These are phyloP conservation scores for Smittia sp. DNA, from an alignment of 2,888 invertebrate genomes.

Conservation along the genomic window DNA sequence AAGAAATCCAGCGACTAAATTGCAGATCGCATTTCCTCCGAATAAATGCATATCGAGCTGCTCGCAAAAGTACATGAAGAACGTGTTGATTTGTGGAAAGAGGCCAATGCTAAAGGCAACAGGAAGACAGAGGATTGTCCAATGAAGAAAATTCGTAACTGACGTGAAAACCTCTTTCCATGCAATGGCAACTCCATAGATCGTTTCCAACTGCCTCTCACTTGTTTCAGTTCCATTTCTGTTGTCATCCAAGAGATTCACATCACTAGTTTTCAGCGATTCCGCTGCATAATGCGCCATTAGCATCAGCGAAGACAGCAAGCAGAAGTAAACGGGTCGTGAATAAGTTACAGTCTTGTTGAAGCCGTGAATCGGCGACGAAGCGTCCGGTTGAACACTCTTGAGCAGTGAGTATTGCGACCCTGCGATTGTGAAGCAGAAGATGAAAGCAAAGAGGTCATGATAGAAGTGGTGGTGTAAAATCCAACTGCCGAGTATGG, in stretches of 20 bases:
- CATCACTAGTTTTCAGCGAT: slow-evolving; percentile 43
- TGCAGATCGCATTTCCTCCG: slow-evolving; percentile 84
- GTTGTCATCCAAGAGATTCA: neutral
- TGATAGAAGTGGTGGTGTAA: slow-evolving; percentile 82
- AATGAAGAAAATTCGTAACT: slow-evolving; percentile 71
- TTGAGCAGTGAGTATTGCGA: slow-evolving; percentile 96
- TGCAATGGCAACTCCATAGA: slow-evolving; percentile 55
- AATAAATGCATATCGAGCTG: slow-evolving; percentile 90
- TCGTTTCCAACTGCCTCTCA: slow-evolving; percentile 51
- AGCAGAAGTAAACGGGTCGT: slow-evolving; percentile 88
- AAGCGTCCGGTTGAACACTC: slow-evolving; percentile 98
- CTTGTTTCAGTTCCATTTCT: slow-evolving; percentile 45
- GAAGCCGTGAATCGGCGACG: slow-evolving; percentile 97
- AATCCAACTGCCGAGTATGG: slow-evolving; percentile 79
- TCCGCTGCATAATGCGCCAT: slow-evolving; percentile 55
- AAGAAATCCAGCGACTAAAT: slow-evolving; percentile 78
- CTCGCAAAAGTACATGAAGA: slow-evolving; percentile 92
- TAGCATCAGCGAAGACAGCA: slow-evolving; percentile 64
- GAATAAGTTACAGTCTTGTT: slow-evolving; percentile 93
- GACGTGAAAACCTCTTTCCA: slow-evolving; percentile 63
- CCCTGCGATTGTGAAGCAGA: slow-evolving; percentile 96
- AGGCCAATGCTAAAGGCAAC: slow-evolving; percentile 91
- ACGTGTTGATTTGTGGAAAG: slow-evolving; percentile 96
- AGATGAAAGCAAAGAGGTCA: slow-evolving; percentile 89
- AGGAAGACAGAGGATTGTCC: slow-evolving; percentile 86